A percentile compares a stretch with the other conserved stretches of the same genome.
These are phyloP conservation scores for Telmatochromis brachygnathus DNA, from an alignment of 2,113 vertebrate genomes.

Conservation along the genomic window DNA sequence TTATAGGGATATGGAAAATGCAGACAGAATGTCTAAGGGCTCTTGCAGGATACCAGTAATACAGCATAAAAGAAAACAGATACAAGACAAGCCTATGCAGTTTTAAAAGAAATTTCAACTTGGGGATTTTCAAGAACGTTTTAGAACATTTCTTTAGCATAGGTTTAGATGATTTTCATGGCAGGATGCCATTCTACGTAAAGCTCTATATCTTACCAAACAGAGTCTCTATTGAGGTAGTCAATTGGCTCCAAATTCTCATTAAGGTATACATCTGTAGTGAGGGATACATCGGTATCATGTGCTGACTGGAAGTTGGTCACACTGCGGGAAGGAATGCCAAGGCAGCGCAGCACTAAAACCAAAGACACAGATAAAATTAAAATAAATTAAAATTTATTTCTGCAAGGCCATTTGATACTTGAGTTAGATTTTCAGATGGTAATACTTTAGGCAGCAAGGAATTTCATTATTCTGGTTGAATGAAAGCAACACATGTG, in stretches of 20 bases:
- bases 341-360: constrained; percentile 85
- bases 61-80: background rate
- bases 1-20: background rate
- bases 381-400: background rate
- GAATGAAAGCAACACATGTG: constrained; percentile 44
- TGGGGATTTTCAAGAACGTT: background rate
- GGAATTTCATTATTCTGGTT: background rate
- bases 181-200: background rate
- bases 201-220: constrained; percentile 75
- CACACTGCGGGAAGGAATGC: constrained; percentile 81
- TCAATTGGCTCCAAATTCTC: constrained; percentile 80
- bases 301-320: constrained; percentile 95
- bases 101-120: background rate
- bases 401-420: background rate
- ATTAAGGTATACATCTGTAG: constrained; percentile 86
- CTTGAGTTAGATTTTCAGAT: background rate
- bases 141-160: background rate
- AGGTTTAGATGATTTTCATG: background rate
- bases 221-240: constrained; percentile 81
- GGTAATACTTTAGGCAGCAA: background rate
- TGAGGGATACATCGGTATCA: constrained; percentile 87
- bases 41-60: background rate
- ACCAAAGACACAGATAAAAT: background rate
- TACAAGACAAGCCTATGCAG: background rate
- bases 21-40: background rate